These are phyloP conservation scores for Aphis craccivora DNA, from an alignment of 1,140 invertebrate species.

Conservation along the genomic window DNA sequence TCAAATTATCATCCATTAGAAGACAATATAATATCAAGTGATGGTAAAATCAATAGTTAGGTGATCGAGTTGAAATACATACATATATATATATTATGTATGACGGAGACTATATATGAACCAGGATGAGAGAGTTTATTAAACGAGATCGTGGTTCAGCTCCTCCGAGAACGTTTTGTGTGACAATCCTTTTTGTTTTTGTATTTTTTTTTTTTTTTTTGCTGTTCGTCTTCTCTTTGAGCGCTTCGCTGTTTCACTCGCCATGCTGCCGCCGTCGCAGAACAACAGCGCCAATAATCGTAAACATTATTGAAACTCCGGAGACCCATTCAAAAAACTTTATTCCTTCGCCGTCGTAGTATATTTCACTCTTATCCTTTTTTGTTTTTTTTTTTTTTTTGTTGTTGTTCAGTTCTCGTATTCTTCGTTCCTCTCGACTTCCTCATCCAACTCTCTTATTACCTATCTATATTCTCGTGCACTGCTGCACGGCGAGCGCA, in stretches of 20 bases:
- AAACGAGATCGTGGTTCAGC: not conserved
- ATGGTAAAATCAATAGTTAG: not conserved
- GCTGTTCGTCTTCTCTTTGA: not conserved
- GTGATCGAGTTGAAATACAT: not conserved
- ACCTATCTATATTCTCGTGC: not conserved
- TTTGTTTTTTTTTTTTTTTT: not conserved
- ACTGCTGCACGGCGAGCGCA: not conserved
- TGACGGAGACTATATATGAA: not conserved
- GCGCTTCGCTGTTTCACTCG: not conserved
- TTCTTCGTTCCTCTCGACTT: not conserved
- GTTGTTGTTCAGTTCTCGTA: not conserved
- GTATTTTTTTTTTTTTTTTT: not conserved
- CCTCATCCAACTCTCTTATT: not conserved
- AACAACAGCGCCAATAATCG: slow-evolving; percentile 47
- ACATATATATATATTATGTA: not conserved
- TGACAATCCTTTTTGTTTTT: slow-evolving; percentile 16
- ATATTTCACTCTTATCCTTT: not conserved
- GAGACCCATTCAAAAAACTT: slow-evolving; percentile 47
- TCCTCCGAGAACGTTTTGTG: slow-evolving; percentile 39
- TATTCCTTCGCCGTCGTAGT: not conserved
- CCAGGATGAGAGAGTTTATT: not conserved
- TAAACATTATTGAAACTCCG: slow-evolving; percentile 54
- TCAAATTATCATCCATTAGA: not conserved
- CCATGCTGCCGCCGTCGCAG: not conserved
- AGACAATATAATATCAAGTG: not conserved